Percentiles rank a stretch among this genome's conserved stretches.
phyloP scores from a whole-genome alignment of 2,113 vertebrate species.

The Tonatia bakeri region DNA sequence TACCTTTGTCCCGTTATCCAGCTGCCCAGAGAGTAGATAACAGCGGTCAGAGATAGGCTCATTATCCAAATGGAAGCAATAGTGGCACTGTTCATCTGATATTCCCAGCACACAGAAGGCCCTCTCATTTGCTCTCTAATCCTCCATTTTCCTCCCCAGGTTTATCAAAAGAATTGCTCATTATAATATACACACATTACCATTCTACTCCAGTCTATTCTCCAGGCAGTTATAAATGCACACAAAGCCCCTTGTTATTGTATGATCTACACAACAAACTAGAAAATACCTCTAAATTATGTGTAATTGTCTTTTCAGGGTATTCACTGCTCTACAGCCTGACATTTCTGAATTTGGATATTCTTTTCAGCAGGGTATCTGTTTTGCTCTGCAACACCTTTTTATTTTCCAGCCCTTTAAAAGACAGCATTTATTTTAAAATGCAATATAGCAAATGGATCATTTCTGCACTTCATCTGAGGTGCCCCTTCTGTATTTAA shows the following conservation, averaged over 20 bases:
- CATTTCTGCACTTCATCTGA: conserved; percentile 16
- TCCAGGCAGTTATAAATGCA: conserved; percentile 58
- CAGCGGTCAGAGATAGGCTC: conserved; percentile 53
- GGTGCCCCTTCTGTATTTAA: not conserved
- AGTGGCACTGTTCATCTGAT: not conserved
- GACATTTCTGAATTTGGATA: conserved; percentile 53
- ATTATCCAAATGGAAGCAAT: conserved; percentile 68
- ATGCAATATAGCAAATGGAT: not conserved
- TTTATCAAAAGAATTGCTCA: conserved; percentile 64
- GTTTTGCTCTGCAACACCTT: conserved; percentile 37
- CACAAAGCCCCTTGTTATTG: conserved; percentile 53
- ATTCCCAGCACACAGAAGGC: conserved; percentile 40
- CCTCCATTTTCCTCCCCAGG: conserved; percentile 45
- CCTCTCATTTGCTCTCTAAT: conserved; percentile 56
- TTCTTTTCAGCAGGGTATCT: conserved; percentile 43
- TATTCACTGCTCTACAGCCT: not conserved
- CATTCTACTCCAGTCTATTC: conserved; percentile 57
- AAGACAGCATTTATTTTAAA: conserved; percentile 40
- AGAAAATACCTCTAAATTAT: conserved; percentile 63
- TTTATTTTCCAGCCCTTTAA: not conserved
- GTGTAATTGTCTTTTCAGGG: conserved; percentile 60
- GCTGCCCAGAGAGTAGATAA: conserved; percentile 57
- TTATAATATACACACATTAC: conserved; percentile 63
- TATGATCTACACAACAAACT: conserved; percentile 51
- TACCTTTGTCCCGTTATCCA: conserved; percentile 58